Evolutionary conservation across 2,113 vertebrate genomes (phyloP).

Genomic region (Myocastor coypus): DNA sequence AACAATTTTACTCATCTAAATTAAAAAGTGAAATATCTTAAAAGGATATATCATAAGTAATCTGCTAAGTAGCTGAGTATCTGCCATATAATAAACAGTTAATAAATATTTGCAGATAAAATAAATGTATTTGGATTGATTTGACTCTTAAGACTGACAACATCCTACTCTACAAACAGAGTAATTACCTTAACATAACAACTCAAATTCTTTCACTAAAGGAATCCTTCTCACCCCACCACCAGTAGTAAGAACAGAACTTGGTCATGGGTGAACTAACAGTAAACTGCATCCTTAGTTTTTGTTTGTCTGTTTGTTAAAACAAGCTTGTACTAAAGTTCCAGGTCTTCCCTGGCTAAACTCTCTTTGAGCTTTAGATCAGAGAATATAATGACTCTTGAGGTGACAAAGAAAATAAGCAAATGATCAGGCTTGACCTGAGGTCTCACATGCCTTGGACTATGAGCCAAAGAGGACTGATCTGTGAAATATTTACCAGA

Average conservation of each 20-base stretch:
- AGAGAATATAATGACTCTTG: no score
- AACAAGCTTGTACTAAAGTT: background rate
- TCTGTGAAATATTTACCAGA: background rate
- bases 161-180: slow-evolving; percentile 12
- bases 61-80: background rate
- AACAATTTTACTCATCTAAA: background rate
- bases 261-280: background rate
- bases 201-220: slow-evolving; percentile 25
- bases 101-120: slow-evolving; percentile 42
- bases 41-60: background rate
- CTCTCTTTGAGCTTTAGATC: background rate
- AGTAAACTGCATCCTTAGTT: background rate
- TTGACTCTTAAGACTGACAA: slow-evolving; percentile 10
- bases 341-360: background rate
- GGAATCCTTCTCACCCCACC: background rate
- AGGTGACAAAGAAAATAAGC: background rate
- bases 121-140: background rate
- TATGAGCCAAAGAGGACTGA: background rate
- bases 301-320: background rate
- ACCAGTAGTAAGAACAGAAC: background rate
- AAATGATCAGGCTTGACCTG: background rate
- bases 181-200: background rate
- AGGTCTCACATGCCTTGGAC: background rate
- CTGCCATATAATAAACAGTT: background rate
- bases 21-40: slow-evolving; percentile 49